Base-by-base conservation (phyloP, 2,888 invertebrate species). In the Spatulosminthurus flaviceps region DNA sequence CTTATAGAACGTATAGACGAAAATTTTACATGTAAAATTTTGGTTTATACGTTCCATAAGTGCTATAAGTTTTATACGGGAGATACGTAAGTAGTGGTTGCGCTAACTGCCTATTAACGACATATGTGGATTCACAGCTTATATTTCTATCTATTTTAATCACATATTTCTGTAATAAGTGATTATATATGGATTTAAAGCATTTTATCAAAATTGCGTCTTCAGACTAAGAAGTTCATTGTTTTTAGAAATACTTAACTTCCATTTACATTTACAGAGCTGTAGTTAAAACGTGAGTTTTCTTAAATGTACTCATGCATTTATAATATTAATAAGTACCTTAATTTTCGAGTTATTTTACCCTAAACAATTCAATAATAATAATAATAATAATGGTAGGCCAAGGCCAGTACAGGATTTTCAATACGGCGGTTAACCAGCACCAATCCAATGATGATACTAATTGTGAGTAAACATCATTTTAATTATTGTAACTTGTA, bases 401-500 rank as follows among this genome's bases (percentile, higher is more conserved):
- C 41, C 70, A 70, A 70, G 41, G 70, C 70, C 70, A 70, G 29
- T 67, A 67, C 70, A 70, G 41, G 34, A 70, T 70, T 41, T 70
- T 19, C 1, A 22, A 70, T 21, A 21, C 22, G 21, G n/a, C 7
- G 51, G 41, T 21, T 21, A 41, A 70, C 29, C 70, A 70, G 70
- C 70, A 70, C 70, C 70, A 70, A 41, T 70, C 70, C 21, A 41
- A n/a, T 41, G 70, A 70, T 70, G 41, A 29, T 41, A 19, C 29
- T 29, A n/a, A n/a, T n/a, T n/a, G n/a, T n/a, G 21, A 2, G 21
- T 1, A 5, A 34, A 21, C 41, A 26, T 69, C 29, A n/a, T 29
- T 34, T 29, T n/a, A n/a, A n/a, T n/a, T n/a, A n/a, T n/a, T n/a
- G n/a, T n/a, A n/a, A n/a, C n/a, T n/a, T n/a, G n/a, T n/a, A 41